Base-by-base conservation (phyloP, 1,140 invertebrate species). In the Drosophila fuyamai region DNA sequence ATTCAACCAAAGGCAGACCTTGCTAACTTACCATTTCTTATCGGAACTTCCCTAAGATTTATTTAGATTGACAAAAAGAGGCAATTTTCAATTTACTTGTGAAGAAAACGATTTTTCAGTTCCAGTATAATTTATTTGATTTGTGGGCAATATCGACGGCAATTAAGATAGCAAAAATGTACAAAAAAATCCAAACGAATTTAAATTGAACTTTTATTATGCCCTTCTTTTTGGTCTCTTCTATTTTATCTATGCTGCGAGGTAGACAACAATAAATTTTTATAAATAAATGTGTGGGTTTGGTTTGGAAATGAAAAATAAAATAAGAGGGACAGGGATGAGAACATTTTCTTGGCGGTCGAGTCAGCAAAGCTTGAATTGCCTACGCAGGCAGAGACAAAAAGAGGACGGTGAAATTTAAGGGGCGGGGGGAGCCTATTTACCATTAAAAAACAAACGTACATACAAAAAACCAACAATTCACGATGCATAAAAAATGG, bases 211-310 rank as follows among this genome's bases (percentile, higher is more conserved):
- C 81, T 76, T 71, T 71, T 72, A 58, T 71, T 58, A 50, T 71
- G 68, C 46, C 12, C 27, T 50, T 23, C 29, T n/a, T 38, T 59
- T 44, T 43, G 35, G 27, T 61, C 27, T 59, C 16, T 51, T 36
- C 44, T 48, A 55, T 81, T 78, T 83, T 89, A 86, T 86, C 82
- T 79, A 59, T 62, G 79, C 83, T 68, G 53, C 73, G 79, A 86
- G 79, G 79, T 88, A 86, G 79, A 82, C 83, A 86, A 79, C 79
- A 86, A 86, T 88, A 88, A 86, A 86, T 83, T 86, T 60, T 70
- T 77, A 73, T 83, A 86, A 88, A 88, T 76, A 88, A 72, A 67
- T 73, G 50, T 72, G 59, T 40, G 29, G 18, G 44, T 23, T 48
- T n/a, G 47, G 43, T 38, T 51, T 40, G 47, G 35, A 67, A 73